A percentile compares a stretch with the other conserved stretches of the same genome.
Evolutionary conservation across 2,113 vertebrate species (phyloP).

Genomic region (Hydrochoerus hydrochaeris): DNA sequence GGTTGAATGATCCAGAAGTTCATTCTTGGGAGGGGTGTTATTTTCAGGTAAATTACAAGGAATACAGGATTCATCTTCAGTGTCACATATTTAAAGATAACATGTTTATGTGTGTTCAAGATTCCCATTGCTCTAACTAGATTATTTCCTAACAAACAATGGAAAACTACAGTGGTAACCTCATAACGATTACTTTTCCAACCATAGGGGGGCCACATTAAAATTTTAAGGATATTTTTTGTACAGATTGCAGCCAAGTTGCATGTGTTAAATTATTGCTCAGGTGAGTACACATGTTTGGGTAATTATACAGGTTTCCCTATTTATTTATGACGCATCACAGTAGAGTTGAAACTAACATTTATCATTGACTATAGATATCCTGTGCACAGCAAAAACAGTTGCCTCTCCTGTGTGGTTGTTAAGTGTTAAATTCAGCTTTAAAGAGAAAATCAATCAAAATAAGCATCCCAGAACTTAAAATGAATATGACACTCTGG

Average conservation of each 20-base stretch:
- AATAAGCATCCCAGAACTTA: background rate
- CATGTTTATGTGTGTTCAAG: background rate
- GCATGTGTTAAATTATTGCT: conserved; percentile 54
- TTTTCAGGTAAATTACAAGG: background rate
- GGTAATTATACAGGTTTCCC: conserved; percentile 52
- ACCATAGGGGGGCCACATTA: conserved; percentile 4
- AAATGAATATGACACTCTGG: background rate
- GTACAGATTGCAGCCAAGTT: conserved; percentile 51
- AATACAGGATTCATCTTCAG: background rate
- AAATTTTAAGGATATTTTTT: conserved; percentile 66
- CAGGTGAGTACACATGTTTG: background rate
- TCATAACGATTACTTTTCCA: conserved; percentile 38
- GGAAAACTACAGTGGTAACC: conserved; percentile 18
- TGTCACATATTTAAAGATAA: background rate
- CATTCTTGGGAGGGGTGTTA: background rate
- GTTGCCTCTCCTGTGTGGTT: background rate
- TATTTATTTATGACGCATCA: conserved; percentile 64
- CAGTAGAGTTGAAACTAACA: conserved; percentile 76
- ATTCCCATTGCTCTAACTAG: conserved; percentile 15
- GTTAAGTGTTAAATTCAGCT: conserved; percentile 5
- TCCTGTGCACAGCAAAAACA: background rate
- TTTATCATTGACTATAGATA: conserved; percentile 26
- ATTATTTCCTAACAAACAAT: conserved; percentile 32
- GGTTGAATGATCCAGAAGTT: background rate
- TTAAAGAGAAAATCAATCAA: conserved; percentile 33